Evolutionary conservation across 2,888 invertebrate species (phyloP), one percentile per base, ranked within the genome.

Genomic region (Philereme vetulata): DNA sequence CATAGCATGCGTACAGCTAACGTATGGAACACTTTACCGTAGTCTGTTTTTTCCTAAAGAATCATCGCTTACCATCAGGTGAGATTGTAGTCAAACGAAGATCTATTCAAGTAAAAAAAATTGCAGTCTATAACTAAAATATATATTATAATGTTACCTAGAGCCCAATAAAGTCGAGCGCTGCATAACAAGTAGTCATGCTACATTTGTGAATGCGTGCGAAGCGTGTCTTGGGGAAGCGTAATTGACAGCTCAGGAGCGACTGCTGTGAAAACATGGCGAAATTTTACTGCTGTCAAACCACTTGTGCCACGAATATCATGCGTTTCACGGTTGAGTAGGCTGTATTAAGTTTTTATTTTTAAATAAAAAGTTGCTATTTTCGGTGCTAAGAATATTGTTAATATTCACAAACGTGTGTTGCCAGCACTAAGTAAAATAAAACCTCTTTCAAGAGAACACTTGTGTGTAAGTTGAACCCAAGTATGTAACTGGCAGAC

Each of bases 261-360:
- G 77, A 66, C 77, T 77, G 80, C 82, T 85, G 85, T 81, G 83
- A 88, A 86, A 90, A 90, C 85, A 90, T 90, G 88, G 88, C 83
- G 78, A 81, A 83, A 80, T 87, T 62, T 84, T 80, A 82, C 82
- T 79, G 82, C 85, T 85, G 86, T 86, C 86, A 86, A 82, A 79
- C 81, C 83, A 83, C 79, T 85, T 78, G 80, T 68, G 66, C 67
- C 0, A 6, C 8, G 7, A 38, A 38, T 8, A 38, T 38, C 38
- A 38, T 38, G 38, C 38, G 7, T 38, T 38, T 38, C 7, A 7
- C 1, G 38, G 38, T 6, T 8, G 44, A 44, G 44, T 51, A 48
- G 21, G 21, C 50, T 9, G 9, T 5, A 9, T n/a, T 34, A 9
- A 9, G 46, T n/a, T 33, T 4, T 21, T 21, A 45, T n/a, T 45